Evolutionary conservation across 2,113 vertebrate species (phyloP), one percentile per base, ranked within the genome.

Genomic region (Corydoras sp.): DNA sequence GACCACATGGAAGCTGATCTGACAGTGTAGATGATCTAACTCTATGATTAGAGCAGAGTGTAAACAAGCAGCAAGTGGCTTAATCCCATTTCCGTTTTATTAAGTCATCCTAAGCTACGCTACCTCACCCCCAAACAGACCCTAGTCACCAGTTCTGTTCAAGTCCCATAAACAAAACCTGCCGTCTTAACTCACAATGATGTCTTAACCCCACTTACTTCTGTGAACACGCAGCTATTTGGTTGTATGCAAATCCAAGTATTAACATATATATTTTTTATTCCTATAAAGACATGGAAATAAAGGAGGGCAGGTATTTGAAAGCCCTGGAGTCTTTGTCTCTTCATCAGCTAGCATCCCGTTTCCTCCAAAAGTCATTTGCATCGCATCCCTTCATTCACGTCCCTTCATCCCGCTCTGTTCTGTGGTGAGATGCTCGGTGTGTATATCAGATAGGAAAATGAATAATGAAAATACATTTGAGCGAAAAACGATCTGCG

Each of bases 11-110:
- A 77, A 71, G 60, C 60, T 24, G 31, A 73, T 71, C 65, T 29
- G 63, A 56, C 73, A 69, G 56, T 15, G 65, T 68, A 65, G 68
- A 68, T 58, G 24, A 65, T 43, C 35, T 43, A 4, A 55, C 62
- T 18, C 7, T 9, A 4, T 29, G 65, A 71, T 62, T 65, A 63
- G 68, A 68, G 67, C 73, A 29, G 68, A 67, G 64, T 55, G 54
- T 55, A 65, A 50, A 56, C 73, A 60, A 69, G 51, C 69, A 30
- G 54, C 35, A 24, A 24, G 49, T 43, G 11, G 53, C 74, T 75
- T 79, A 58, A 79, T 79, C 77, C 75, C 73, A 76, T 79, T 76
- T 65, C 69, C 73, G 65, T 76, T 69, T 76, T 56, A 79, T 76
- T 50, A 79, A 66, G 62, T 58, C 15, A 61, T 66, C 58, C 68